phyloP scores from a whole-genome alignment of 2,888 invertebrate species.

The Cosmorhoe ocellata region DNA sequence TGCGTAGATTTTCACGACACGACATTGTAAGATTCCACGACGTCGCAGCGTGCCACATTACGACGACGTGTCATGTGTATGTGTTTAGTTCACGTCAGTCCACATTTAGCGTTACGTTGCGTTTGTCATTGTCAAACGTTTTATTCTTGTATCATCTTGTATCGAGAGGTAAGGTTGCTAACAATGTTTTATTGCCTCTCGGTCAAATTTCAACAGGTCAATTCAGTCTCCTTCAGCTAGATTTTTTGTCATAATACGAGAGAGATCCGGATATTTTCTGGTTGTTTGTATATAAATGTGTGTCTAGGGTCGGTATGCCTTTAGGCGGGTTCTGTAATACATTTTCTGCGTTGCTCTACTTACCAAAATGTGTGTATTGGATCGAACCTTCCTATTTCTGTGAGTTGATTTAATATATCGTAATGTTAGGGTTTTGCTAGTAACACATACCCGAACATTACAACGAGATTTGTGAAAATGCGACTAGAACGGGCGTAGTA shows the following conservation, averaged over 20 bases:
- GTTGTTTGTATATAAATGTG: background rate
- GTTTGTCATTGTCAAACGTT: no score
- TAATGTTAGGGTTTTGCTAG: conserved; percentile 19
- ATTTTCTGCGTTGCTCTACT: conserved; percentile 12
- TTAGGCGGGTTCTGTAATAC: conserved; percentile 6
- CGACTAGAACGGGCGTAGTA: conserved; percentile 13
- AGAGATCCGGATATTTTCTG: background rate
- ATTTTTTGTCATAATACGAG: no score
- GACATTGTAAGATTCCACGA: no score
- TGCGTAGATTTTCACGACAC: no score
- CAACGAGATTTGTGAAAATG: conserved; percentile 11
- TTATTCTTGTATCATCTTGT: no score
- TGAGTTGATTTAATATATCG: conserved; percentile 29
- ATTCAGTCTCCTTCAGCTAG: no score
- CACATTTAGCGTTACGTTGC: no score
- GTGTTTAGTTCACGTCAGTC: no score
- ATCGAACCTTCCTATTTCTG: conserved; percentile 32
- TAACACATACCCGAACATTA: conserved; percentile 15
- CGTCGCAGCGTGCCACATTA: no score
- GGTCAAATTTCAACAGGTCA: background rate
- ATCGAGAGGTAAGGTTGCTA: no score
- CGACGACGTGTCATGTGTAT: no score
- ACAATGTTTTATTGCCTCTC: no score
- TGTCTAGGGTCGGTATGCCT: background rate
- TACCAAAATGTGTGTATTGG: conserved; percentile 32